Base-by-base conservation (phyloP, 2,113 vertebrate species). In the Tychaedon coryphoeus region DNA sequence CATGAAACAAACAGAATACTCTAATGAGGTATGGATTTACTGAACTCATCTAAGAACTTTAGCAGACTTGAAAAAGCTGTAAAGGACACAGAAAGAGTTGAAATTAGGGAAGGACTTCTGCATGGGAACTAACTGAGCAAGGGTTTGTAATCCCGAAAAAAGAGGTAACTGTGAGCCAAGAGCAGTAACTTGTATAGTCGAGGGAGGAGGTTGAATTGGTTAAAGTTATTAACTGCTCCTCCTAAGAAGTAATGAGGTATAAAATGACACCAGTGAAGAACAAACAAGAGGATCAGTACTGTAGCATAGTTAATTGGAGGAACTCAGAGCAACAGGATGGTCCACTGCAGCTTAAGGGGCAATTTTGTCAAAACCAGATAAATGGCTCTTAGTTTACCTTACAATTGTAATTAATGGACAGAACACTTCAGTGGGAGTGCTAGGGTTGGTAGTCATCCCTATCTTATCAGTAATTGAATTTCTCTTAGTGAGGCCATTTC, bases 91-190 rank as follows among this genome's bases (percentile, higher is more conserved):
- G 26, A 5, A 18, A 14, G 12, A 18, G 23, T 9, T 80, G 50
- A 76, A 88, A 93, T 34, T 19, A 48, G 36, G 22, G 17, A 87
- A 43, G 15, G 18, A 14, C 29, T 86, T 91, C 26, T 19, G 19
- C 0, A 0, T 33, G 10, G 84, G 50, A 31, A 43, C 34, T 70
- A 56, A 61, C 8, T 24, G 6, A 24, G 6, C 0, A 0, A 28
- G 19, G 4, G 10, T 66, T 51, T 86, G 24, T 31, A 85, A 78
- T 60, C 19, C 56, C 67, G 70, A 90, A 64, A 74, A 94, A 93
- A 74, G 9, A 23, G 11, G 12, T 22, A 36, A 38, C 22, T 48
- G 6, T 45, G 36, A 22, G 8, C 20, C 36, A 38, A 14, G 2
- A 54, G 43, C 26, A 64, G 67, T 72, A 86, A 40, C 36, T 33